Evolutionary conservation across 2,797 vertebrate genomes (phyloP).

Genomic region (Hylomyscus alleni): DNA sequence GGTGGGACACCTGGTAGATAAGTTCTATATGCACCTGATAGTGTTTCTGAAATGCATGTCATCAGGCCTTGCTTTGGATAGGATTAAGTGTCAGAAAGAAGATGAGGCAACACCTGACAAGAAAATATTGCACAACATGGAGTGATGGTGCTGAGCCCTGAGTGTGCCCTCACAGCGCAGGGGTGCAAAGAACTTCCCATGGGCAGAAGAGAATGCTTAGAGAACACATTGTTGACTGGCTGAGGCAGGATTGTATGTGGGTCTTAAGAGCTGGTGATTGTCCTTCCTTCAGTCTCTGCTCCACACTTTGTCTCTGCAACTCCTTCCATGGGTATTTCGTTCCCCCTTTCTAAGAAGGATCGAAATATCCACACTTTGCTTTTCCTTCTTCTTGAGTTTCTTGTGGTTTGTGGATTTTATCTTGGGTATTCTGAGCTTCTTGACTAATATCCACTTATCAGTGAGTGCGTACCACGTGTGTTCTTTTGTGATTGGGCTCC

Average conservation of each 20-base stretch:
- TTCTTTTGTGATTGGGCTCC: too few species aligned
- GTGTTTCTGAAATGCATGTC: not conserved
- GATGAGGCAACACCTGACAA: not conserved
- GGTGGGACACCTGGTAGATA: not conserved
- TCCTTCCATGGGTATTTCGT: too few species aligned
- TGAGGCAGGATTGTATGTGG: not conserved
- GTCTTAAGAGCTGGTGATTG: not conserved
- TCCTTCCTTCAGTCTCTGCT: too few species aligned
- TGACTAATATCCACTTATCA: too few species aligned
- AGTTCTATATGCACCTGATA: not conserved
- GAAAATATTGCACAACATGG: not conserved
- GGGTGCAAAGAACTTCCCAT: not conserved
- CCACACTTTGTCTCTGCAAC: too few species aligned
- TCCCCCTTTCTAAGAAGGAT: too few species aligned
- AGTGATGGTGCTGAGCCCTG: not conserved
- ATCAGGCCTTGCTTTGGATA: not conserved
- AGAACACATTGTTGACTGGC: not conserved
- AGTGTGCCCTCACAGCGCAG: fast-evolving
- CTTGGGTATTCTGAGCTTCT: too few species aligned
- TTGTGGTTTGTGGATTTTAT: too few species aligned
- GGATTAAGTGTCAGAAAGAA: constrained; percentile 8
- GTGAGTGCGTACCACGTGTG: too few species aligned
- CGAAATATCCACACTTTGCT: too few species aligned
- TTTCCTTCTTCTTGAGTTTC: too few species aligned
- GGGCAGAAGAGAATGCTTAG: not conserved